Conservation (phyloP, 2,113 vertebrate species). For the Mixornis gularis region DNA sequence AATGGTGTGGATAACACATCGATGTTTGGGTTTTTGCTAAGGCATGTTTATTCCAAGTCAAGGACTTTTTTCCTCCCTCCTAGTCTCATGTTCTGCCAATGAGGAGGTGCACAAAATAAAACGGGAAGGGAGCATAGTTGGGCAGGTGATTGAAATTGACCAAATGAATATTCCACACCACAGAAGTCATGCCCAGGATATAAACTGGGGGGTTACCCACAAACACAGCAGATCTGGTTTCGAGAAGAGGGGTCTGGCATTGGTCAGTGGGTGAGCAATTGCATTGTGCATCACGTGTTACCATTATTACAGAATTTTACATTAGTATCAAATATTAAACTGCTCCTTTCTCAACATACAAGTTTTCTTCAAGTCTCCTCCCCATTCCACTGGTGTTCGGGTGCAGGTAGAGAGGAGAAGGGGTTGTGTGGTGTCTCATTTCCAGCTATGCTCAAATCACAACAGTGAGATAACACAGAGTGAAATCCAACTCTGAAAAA, state of each 20-base stretch:
- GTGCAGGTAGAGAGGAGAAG: background rate
- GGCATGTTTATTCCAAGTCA: background rate
- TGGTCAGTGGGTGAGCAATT: background rate
- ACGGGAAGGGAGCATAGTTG: background rate
- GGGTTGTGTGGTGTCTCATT: accelerated
- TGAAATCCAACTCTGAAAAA: background rate
- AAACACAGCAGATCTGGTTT: background rate
- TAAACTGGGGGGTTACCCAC: background rate
- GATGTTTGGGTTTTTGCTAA: background rate
- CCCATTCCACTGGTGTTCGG: background rate
- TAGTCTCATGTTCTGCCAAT: background rate
- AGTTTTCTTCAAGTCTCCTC: background rate
- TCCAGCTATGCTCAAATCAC: background rate
- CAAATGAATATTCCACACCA: background rate
- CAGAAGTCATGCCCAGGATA: background rate
- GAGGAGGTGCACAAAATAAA: background rate
- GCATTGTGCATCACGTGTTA: background rate
- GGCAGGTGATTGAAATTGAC: background rate
- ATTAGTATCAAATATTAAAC: background rate
- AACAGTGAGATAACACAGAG: background rate
- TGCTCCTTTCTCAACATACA: background rate
- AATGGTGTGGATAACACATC: background rate
- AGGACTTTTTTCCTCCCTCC: background rate
- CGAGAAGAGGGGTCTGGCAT: accelerated
- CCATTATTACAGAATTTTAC: background rate